These are phyloP conservation scores for Glossosoma conforme DNA, from an alignment of 1,140 invertebrate species.

Conservation along the genomic window DNA sequence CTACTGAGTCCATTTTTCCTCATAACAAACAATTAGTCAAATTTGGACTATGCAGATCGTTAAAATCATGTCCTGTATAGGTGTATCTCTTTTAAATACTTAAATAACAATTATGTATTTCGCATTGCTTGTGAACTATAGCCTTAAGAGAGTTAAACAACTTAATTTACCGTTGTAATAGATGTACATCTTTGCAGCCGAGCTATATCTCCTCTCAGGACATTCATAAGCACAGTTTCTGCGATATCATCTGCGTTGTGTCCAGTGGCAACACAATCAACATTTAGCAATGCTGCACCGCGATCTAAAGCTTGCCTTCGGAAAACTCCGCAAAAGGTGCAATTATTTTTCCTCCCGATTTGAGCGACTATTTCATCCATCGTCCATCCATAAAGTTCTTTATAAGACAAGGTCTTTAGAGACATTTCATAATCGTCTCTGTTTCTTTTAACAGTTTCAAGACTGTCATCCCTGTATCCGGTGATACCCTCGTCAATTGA, in stretches of 20 bases:
- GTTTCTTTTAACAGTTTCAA: slow-evolving; percentile 95
- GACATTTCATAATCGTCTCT: slow-evolving; percentile 89
- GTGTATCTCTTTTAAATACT: too few species aligned
- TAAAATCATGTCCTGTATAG: too few species aligned
- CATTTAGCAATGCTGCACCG: slow-evolving; percentile 80
- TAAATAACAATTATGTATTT: too few species aligned
- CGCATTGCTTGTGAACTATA: neutral
- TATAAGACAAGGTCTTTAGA: slow-evolving; percentile 94
- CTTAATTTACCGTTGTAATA: slow-evolving; percentile 69
- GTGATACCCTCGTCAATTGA: slow-evolving; percentile 99
- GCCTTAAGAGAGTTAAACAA: slow-evolving; percentile 5
- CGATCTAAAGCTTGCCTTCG: slow-evolving; percentile 92
- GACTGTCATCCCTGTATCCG: slow-evolving; percentile 96
- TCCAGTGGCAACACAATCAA: slow-evolving; percentile 93
- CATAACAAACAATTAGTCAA: too few species aligned
- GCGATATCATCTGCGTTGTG: slow-evolving; percentile 99
- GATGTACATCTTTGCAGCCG: slow-evolving; percentile 86
- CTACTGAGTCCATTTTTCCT: too few species aligned
- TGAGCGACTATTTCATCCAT: slow-evolving; percentile 97
- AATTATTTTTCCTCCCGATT: slow-evolving; percentile 97
- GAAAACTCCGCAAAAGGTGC: slow-evolving; percentile 98
- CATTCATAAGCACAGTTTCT: slow-evolving; percentile 98
- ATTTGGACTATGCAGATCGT: too few species aligned
- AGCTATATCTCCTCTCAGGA: slow-evolving; percentile 94
- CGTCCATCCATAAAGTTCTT: slow-evolving; percentile 99